Base-by-base conservation (phyloP, 2,797 vertebrate genomes). In the Bryconaethiops microstoma region DNA sequence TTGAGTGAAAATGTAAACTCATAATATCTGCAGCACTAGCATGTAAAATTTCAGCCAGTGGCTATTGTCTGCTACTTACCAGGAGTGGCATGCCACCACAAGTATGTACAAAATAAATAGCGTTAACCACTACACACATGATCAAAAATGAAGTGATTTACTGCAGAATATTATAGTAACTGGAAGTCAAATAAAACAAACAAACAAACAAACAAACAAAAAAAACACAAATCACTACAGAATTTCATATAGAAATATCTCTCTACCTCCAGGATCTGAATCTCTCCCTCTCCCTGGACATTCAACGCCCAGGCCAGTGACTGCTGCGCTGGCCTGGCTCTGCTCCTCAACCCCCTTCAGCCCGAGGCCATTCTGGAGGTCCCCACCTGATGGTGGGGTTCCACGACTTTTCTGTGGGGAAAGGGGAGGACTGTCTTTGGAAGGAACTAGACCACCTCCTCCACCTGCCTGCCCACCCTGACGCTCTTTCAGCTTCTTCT, bases 401-500 rank as follows among this genome's bases (percentile, higher is more conserved):
- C 77, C 84, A 83, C 93, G 93, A 74, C 92, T 95, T 92, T 98
- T 98, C 87, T 96, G 96, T 8, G 97, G 97, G 21, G 97, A 99
- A 1, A 93, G 90, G 0, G 97, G 97, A 45, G 97, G 97, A 88
- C 97, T 99, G 88, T 99, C 97, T 89, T 96, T 97, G 83, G 92
- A 81, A 83, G 95, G 95, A 72, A 94, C 95, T 80, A 93, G 91
- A 29, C 81, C 83, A 21, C 95, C 71, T 89, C 88, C 88, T 94
- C 95, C 91, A 88, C 90, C 94, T 81, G 90, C 94, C 90, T 89
- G 84, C 8, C 90, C 92, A 62, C 90, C 92, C 78, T 99, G 97
- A 21, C 97, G 93, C 63, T 99, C 98, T 90, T 98, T 99, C 78
- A 98, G 91, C 86, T 98, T 99, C 89, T 98, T 99, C 91, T 99